phyloP scores from a whole-genome alignment of 2,113 vertebrate genomes.

The Romanogobio albipinnatus region DNA sequence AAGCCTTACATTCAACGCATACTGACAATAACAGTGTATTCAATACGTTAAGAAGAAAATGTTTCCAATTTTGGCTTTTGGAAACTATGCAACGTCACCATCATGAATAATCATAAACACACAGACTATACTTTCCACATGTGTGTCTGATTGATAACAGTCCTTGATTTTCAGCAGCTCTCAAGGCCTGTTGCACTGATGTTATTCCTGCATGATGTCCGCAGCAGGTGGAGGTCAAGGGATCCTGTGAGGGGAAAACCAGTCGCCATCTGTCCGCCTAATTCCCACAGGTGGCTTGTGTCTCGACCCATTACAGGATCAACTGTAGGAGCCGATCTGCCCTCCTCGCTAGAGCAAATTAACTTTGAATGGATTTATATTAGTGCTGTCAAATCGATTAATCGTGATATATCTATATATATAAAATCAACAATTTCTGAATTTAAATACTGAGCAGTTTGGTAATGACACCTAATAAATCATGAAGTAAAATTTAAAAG shows the following conservation, averaged over 20 bases:
- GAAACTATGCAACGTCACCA: neutral
- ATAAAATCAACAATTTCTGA: neutral
- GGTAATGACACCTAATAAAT: neutral
- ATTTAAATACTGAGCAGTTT: neutral
- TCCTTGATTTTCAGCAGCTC: neutral
- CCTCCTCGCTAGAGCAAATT: too few relatives aligned
- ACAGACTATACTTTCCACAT: neutral
- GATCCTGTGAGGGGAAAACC: slow-evolving; percentile 49
- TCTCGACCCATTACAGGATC: slow-evolving; percentile 67
- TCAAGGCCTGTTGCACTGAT: neutral
- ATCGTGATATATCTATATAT: too few relatives aligned
- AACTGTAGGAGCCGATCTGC: neutral
- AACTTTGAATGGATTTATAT: neutral
- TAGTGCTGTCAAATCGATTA: neutral
- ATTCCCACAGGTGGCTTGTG: slow-evolving; percentile 74
- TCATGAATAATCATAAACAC: neutral
- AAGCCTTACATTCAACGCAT: neutral
- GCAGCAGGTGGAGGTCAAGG: slow-evolving; percentile 52
- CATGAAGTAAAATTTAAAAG: neutral
- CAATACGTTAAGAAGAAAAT: neutral
- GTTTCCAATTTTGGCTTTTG: neutral
- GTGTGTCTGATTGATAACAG: neutral
- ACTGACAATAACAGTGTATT: neutral
- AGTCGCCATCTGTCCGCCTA: slow-evolving; percentile 69
- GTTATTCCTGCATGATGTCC: slow-evolving; percentile 20